Evolutionary conservation across 2,113 vertebrate genomes (phyloP), one percentile per base, ranked within the genome.

Genomic region (Cavia aperea): DNA sequence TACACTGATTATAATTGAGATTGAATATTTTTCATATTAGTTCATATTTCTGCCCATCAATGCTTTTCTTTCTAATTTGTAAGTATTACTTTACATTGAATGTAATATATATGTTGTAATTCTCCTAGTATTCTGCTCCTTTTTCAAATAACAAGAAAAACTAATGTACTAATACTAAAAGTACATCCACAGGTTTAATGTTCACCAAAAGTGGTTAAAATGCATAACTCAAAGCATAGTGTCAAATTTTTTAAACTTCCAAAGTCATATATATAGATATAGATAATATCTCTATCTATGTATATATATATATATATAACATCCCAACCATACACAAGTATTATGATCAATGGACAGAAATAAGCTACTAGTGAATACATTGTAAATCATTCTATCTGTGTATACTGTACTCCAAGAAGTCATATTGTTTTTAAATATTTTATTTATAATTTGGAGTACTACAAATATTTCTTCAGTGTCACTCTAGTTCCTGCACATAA

Each of bases 211-310:
- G 49, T 15, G 0, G 8, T 60, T 78, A 91, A 92, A 94, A 78
- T 58, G 77, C 5, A 88, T 46, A 88, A 88, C 4, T 83, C 9
- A 86, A 93, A 85, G 54, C 60, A 81, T 43, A 90, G 26, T 7
- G 4, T 86, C 63, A 89, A 91, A 83, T 24, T 89, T 90, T 46
- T 23, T 86, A 63, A 92, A 73, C 49, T 92, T 75, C 46, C 31
- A 54, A 58, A 70, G 23, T 31, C 39, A 63, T 43, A 8, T 33
- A 23, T 77, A 77, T 18, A 46, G 10, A 31, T 21, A 9, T 12
- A 19, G 4, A 21, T 1, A 63, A 33, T n/a, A 56, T 63, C 43
- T 77, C 46, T 77, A 77, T 75, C 11, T 4, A 51, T 54, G 18
- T 60, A 60, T 21, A 6, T 49, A 77, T 77, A 39, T 16, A 31